A percentile compares a stretch with the other conserved stretches of the same genome.
These are phyloP conservation scores for Lepisosteus osseus DNA, from an alignment of 2,113 vertebrate species.

Conservation along the genomic window DNA sequence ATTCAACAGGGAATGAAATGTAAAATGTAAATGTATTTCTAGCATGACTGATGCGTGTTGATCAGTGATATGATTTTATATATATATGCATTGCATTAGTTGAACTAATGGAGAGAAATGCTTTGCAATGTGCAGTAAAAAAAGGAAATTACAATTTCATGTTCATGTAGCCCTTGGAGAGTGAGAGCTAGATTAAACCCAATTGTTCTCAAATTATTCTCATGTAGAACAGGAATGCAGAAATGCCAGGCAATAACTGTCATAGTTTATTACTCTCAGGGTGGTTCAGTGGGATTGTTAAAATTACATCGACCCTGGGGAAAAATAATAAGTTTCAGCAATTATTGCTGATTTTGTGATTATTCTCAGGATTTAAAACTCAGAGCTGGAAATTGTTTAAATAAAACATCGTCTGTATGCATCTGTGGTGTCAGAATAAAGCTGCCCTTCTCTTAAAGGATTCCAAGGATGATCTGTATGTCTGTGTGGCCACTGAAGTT, in stretches of 20 bases:
- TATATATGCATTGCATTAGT: background rate
- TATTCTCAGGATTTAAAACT: constrained; percentile 29
- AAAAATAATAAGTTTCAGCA: constrained; percentile 24
- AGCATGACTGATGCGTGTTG: too few species aligned
- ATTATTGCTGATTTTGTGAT: constrained; percentile 35
- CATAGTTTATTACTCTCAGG: constrained; percentile 43
- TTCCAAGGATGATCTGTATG: too few species aligned
- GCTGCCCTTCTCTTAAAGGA: too few species aligned
- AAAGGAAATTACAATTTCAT: constrained; percentile 45
- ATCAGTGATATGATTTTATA: too few species aligned
- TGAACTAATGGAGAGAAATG: background rate
- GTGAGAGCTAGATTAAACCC: constrained; percentile 38
- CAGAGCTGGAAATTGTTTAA: constrained; percentile 15
- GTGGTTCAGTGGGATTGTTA: constrained; percentile 24
- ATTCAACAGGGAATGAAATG: too few species aligned
- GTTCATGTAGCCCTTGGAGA: constrained; percentile 32
- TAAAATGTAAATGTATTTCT: too few species aligned
- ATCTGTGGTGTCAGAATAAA: too few species aligned
- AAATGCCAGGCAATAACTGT: constrained; percentile 34
- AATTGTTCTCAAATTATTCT: constrained; percentile 52
- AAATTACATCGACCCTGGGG: constrained; percentile 24
- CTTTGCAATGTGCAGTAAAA: constrained; percentile 23
- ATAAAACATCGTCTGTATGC: constrained; percentile 14
- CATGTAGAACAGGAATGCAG: constrained; percentile 42
- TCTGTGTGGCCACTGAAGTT: too few species aligned